phyloP scores from a whole-genome alignment of 2,797 vertebrate species.

The Myiotriccus ornatus region DNA sequence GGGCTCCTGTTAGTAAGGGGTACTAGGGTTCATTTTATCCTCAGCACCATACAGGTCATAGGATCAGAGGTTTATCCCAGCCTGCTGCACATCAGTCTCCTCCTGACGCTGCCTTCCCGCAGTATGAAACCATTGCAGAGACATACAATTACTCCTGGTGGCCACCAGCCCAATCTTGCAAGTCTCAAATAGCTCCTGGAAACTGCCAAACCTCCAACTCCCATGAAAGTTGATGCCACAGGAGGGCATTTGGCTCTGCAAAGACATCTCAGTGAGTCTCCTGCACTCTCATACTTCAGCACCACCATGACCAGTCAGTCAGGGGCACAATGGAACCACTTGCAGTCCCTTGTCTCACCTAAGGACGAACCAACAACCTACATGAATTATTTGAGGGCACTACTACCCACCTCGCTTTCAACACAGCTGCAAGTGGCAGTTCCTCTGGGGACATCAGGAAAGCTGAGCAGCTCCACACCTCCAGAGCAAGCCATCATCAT shows the following conservation, averaged over 20 bases:
- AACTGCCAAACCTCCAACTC: not conserved
- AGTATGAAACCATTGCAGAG: not conserved
- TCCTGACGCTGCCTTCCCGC: not conserved
- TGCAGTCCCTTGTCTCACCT: not conserved
- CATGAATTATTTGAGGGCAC: not conserved
- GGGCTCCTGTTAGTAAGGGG: fast-evolving
- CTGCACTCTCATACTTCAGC: not conserved
- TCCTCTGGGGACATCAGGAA: not conserved
- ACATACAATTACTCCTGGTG: not conserved
- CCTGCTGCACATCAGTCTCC: not conserved
- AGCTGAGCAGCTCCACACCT: not conserved
- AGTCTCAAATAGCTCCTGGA: not conserved
- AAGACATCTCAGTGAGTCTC: fast-evolving
- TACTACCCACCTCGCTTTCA: not conserved
- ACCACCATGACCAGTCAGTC: fast-evolving
- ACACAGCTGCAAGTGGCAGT: fast-evolving
- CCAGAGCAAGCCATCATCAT: not conserved
- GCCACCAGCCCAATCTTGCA: not conserved
- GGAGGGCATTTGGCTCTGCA: not conserved
- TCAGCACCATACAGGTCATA: fast-evolving
- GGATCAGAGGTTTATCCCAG: not conserved
- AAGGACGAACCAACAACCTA: not conserved
- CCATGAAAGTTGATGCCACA: not conserved
- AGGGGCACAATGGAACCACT: fast-evolving
- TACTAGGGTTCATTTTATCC: not conserved